These are phyloP conservation scores for Leucophenga varia DNA, from an alignment of 1,140 invertebrate genomes.

Conservation along the genomic window DNA sequence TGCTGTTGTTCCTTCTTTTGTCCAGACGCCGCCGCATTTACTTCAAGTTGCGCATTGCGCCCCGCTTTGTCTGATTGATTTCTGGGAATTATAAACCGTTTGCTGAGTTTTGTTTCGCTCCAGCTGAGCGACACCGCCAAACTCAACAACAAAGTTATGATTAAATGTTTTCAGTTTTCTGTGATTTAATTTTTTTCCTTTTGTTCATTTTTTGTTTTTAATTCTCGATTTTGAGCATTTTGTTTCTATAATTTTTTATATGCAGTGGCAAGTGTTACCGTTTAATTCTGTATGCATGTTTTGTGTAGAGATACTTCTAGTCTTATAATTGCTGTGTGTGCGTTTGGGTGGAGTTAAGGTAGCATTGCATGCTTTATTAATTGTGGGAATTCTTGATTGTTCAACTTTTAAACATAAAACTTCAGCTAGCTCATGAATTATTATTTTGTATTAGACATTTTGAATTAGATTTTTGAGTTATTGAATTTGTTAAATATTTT, in stretches of 20 bases:
- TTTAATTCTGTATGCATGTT: constrained; percentile 3
- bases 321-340: too few relatives aligned
- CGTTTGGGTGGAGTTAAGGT: too few relatives aligned
- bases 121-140: too few relatives aligned
- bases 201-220: constrained; percentile 3
- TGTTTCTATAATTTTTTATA: constrained; percentile 11
- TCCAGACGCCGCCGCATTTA: constrained; percentile 5
- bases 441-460: too few relatives aligned
- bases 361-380: too few relatives aligned
- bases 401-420: too few relatives aligned
- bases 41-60: constrained; percentile 1
- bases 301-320: too few relatives aligned
- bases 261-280: constrained; percentile 45
- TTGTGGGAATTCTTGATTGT: too few relatives aligned
- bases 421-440: too few relatives aligned
- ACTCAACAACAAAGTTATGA: constrained; percentile 48
- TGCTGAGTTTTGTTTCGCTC: background rate
- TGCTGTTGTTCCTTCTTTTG: too few relatives aligned
- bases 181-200: constrained; percentile 4
- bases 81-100: constrained; percentile 39
- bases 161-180: constrained; percentile 26
- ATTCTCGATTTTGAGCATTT: background rate
- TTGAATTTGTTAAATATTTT: too few relatives aligned
- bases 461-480: too few relatives aligned
- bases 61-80: constrained; percentile 47